Percentiles rank a stretch among this genome's conserved stretches.
These are phyloP conservation scores for Xiphophorus maculatus DNA, from an alignment of 2,113 vertebrate genomes.

Conservation along the genomic window DNA sequence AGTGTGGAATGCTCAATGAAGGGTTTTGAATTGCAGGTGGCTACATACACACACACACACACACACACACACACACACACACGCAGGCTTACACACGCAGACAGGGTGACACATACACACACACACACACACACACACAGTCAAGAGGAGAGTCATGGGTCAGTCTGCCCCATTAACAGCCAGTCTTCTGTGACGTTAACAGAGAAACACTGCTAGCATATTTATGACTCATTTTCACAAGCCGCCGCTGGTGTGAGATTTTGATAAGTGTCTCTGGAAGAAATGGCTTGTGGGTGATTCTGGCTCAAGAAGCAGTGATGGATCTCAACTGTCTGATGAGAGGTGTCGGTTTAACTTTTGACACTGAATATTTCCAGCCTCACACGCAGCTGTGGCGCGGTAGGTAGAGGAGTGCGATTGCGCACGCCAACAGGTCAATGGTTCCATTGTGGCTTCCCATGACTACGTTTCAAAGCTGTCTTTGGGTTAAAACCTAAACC, in stretches of 20 bases:
- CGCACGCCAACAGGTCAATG: not conserved
- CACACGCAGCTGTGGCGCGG: not conserved
- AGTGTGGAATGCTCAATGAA: slow-evolving; percentile 15
- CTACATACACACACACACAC: not conserved
- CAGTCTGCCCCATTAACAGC: slow-evolving; percentile 34
- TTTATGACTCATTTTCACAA: slow-evolving; percentile 57
- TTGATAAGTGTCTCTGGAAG: slow-evolving; percentile 47
- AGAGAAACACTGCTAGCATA: slow-evolving; percentile 64
- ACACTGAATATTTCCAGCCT: not conserved
- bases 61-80: slow-evolving; percentile 2
- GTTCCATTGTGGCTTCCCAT: not conserved
- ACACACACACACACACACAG: too few species aligned
- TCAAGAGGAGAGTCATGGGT: slow-evolving; percentile 11
- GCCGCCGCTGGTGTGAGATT: slow-evolving; percentile 35
- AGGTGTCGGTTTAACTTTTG: slow-evolving; percentile 6
- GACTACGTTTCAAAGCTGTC: not conserved
- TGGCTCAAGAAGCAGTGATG: slow-evolving; percentile 39
- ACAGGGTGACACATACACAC: not conserved
- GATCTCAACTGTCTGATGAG: slow-evolving; percentile 24
- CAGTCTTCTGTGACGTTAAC: slow-evolving; percentile 51
- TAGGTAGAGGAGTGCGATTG: not conserved
- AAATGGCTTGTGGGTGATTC: slow-evolving; percentile 10
- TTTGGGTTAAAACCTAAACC: not conserved
- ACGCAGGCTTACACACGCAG: not conserved
- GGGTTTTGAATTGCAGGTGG: slow-evolving; percentile 17